Evolutionary conservation across 2,113 vertebrate genomes (phyloP).

Genomic region (Oncorhynchus gorbuscha): DNA sequence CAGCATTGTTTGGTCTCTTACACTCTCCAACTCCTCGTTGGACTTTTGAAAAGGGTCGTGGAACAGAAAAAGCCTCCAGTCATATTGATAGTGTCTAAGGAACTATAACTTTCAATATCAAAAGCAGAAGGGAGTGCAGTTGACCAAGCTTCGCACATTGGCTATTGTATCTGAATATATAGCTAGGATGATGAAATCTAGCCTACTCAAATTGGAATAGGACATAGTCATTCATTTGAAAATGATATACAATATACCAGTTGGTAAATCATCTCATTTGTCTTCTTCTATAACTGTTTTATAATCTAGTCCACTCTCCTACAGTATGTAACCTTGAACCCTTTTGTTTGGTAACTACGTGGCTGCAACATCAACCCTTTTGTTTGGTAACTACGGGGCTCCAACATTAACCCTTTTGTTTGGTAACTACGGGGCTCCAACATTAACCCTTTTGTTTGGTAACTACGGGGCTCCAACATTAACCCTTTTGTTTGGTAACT

Average conservation of each 20-base stretch:
- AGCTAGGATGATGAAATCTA: constrained; percentile 27
- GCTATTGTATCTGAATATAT: constrained; percentile 31
- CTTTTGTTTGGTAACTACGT: too few relatives aligned
- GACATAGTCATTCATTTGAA: neutral
- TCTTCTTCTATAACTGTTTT: neutral
- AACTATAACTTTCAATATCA: constrained; percentile 31
- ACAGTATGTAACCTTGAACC: neutral
- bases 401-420: too few relatives aligned
- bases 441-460: too few relatives aligned
- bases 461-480: too few relatives aligned
- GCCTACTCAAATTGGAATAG: neutral
- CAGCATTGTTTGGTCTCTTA: constrained; percentile 63
- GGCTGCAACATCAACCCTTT: too few relatives aligned
- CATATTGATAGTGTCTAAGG: constrained; percentile 26
- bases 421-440: too few relatives aligned
- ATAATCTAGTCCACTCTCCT: neutral
- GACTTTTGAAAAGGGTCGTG: constrained; percentile 35
- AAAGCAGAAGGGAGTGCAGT: constrained; percentile 25
- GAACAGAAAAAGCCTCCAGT: constrained; percentile 37
- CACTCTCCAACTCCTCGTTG: constrained; percentile 48
- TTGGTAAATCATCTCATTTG: neutral
- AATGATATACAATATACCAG: neutral
- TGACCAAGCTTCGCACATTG: constrained; percentile 22
- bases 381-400: too few relatives aligned
- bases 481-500: too few relatives aligned